Evolutionary conservation across 2,888 invertebrate genomes (phyloP), one percentile per base, ranked within the genome.

Genomic region (Athalia circularis): DNA sequence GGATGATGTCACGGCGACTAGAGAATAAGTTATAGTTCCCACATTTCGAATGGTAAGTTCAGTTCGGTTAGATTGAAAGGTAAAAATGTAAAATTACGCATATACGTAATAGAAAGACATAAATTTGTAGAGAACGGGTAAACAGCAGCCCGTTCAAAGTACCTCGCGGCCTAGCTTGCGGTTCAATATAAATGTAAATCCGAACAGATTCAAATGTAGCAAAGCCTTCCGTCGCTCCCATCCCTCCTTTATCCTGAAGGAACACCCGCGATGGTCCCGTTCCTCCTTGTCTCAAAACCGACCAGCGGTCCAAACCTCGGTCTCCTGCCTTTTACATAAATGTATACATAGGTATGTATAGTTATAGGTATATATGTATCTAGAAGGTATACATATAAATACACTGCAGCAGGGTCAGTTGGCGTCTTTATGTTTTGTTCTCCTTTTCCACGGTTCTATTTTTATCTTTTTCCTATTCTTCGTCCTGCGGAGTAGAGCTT

Each of bases 141-240:
- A 85, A 86, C 85, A 85, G 79, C 81, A 70, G 81, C 81, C 79
- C 81, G 79, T 79, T 80, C 79, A 81, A 72, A 57, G 72, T 59
- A 59, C 59, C 72, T 61, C 52, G 62, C 75, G 64, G 75, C 80
- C 81, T 84, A 84, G 82, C 85, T 83, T 82, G 86, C 82, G 86
- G 87, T 89, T 88, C 89, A 89, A 89, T 89, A 89, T 89, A 89
- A 89, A 89, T 89, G 89, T 89, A 89, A 89, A 89, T 89, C 87
- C 86, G 87, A 88, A 87, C 88, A 87, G 88, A 89, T 89, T 89
- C 86, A 84, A 87, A 87, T 83, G 85, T 84, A 85, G 75, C 61
- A 62, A 75, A 76, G 77, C 79, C 78, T 79, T 68, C 65, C 45
- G 29, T 45, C 8, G 65, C 45, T 65, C 65, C 13, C 45, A 29